A percentile compares a stretch with the other conserved stretches of the same genome.
Evolutionary conservation across 2,797 vertebrate genomes (phyloP).

Genomic region (Anisognathus igniventris): DNA sequence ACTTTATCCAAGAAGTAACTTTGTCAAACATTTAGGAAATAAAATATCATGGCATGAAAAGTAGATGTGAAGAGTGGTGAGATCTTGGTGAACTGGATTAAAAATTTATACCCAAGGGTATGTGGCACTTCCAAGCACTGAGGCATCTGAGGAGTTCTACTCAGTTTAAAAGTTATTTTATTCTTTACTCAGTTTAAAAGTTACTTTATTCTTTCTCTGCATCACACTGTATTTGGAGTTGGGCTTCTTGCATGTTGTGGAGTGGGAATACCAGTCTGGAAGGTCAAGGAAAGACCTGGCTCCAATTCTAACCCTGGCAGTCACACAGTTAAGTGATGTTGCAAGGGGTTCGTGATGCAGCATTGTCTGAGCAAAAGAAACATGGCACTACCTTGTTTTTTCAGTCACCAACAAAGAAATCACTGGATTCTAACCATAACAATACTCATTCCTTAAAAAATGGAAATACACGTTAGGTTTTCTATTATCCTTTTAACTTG

Average conservation of each 20-base stretch:
- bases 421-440: neutral
- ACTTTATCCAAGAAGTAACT: neutral
- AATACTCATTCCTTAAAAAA: neutral
- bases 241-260: neutral
- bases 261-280: neutral
- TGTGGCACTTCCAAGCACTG: neutral
- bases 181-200: neutral
- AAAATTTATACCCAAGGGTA: neutral
- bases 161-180: neutral
- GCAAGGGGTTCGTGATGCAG: neutral
- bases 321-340: neutral
- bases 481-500: slow-evolving; percentile 50
- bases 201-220: neutral
- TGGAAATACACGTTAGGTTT: neutral
- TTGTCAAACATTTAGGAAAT: neutral
- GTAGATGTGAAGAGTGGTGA: accelerated
- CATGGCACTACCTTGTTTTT: neutral
- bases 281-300: neutral
- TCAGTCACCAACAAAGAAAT: neutral
- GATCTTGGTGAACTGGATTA: neutral
- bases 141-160: neutral
- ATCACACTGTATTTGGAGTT: neutral
- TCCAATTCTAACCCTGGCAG: neutral
- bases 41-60: neutral
- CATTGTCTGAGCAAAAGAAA: neutral